A percentile compares a stretch with the other conserved stretches of the same genome.
Evolutionary conservation across 2,113 vertebrate species (phyloP).

Genomic region (Chauna torquata): DNA sequence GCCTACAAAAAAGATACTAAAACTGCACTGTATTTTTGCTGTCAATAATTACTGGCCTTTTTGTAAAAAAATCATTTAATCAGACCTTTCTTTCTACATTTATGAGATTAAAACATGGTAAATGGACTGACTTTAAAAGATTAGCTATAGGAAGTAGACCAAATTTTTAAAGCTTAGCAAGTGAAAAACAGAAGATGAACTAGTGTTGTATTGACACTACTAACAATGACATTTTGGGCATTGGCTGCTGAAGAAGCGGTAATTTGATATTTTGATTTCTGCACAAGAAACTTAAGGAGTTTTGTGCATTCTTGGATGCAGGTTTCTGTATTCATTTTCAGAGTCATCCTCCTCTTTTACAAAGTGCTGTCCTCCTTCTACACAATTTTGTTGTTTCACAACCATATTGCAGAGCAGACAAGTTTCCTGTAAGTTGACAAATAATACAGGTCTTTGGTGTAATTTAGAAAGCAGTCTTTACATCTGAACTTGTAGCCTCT

Average conservation of each 20-base stretch:
- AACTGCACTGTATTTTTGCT: not conserved
- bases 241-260: not conserved
- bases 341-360: not conserved
- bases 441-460: not conserved
- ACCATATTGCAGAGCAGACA: not conserved
- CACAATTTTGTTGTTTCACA: conserved; percentile 11
- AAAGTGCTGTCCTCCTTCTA: not conserved
- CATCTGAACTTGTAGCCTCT: not conserved
- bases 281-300: not conserved
- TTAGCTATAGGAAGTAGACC: not conserved
- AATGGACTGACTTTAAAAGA: not conserved
- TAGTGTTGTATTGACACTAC: not conserved
- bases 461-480: not conserved
- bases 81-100: not conserved
- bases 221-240: not conserved
- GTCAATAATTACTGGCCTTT: not conserved
- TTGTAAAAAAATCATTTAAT: not conserved
- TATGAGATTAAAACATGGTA: not conserved
- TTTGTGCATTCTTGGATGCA: not conserved
- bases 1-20: not conserved
- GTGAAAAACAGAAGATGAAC: not conserved
- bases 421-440: conserved; percentile 41
- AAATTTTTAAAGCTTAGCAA: not conserved
- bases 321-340: not conserved
- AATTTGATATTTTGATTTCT: not conserved